phyloP scores from a whole-genome alignment of 1,140 invertebrate genomes.

The Drosophila truncata region DNA sequence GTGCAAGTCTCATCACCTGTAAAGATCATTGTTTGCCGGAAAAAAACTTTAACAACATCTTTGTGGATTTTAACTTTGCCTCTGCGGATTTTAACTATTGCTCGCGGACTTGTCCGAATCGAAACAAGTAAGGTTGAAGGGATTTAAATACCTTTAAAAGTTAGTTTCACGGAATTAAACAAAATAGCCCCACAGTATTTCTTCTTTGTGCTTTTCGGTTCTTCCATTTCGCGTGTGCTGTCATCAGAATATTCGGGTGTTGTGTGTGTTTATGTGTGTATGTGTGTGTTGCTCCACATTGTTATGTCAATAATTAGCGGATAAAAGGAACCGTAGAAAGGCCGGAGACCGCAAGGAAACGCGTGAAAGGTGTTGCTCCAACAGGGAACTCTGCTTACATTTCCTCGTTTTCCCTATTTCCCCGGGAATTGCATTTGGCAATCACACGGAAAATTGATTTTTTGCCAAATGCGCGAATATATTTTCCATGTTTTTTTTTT shows the following conservation, averaged over 20 bases:
- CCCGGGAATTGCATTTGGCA: conserved; percentile 68
- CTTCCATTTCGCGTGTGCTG: conserved; percentile 68
- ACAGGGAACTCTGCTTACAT: conserved; percentile 2
- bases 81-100: background rate
- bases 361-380: conserved; percentile 53
- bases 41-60: background rate
- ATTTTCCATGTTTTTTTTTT: conserved; percentile 42
- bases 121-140: background rate
- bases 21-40: conserved; percentile 1
- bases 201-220: conserved; percentile 44
- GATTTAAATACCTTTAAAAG: background rate
- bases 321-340: conserved; percentile 40
- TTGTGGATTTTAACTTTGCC: background rate
- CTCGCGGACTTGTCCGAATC: background rate
- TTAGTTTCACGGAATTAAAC: conserved; percentile 1
- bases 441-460: conserved; percentile 80
- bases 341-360: conserved; percentile 36
- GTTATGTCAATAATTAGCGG: conserved; percentile 83
- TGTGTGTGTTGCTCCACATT: conserved; percentile 50
- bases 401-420: conserved; percentile 26
- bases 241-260: conserved; percentile 29
- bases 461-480: conserved; percentile 74
- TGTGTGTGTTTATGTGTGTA: background rate
- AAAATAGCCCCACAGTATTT: conserved; percentile 9
- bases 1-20: background rate